Percentiles rank a stretch among this genome's conserved stretches.
phyloP scores from a whole-genome alignment of 1,140 invertebrate genomes.

The Drosophila santomea region DNA sequence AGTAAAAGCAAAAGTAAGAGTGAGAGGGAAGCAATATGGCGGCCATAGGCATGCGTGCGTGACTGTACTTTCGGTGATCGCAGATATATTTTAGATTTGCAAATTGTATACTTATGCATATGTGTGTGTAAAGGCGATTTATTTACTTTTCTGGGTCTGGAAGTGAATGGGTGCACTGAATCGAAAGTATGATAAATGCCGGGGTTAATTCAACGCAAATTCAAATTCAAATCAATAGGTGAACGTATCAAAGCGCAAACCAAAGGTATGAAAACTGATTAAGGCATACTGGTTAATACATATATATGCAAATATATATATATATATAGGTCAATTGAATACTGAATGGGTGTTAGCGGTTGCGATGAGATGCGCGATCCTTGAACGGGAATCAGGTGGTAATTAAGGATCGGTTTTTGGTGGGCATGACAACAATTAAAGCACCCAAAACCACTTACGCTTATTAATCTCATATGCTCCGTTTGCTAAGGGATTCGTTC shows the following conservation, averaged over 20 bases:
- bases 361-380: constrained; percentile 57
- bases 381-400: constrained; percentile 38
- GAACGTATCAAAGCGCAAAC: constrained; percentile 55
- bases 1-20: neutral
- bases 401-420: constrained; percentile 26
- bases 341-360: constrained; percentile 44
- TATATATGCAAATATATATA: neutral
- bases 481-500: constrained; percentile 77
- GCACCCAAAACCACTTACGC: constrained; percentile 85
- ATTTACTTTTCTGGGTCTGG: neutral
- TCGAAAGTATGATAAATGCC: constrained; percentile 32
- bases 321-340: constrained; percentile 19
- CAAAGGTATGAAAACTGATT: constrained; percentile 47
- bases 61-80: constrained; percentile 47
- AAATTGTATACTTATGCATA: neutral
- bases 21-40: constrained; percentile 38
- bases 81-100: constrained; percentile 24
- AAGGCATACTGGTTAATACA: constrained; percentile 18
- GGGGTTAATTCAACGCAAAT: constrained; percentile 36
- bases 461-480: constrained; percentile 83
- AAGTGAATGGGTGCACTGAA: constrained; percentile 32
- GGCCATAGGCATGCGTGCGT: constrained; percentile 54
- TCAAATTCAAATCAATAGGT: constrained; percentile 29
- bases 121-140: constrained; percentile 12
- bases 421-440: constrained; percentile 81